phyloP scores from a whole-genome alignment of 2,797 vertebrate genomes.

The Oreochromis grahami region DNA sequence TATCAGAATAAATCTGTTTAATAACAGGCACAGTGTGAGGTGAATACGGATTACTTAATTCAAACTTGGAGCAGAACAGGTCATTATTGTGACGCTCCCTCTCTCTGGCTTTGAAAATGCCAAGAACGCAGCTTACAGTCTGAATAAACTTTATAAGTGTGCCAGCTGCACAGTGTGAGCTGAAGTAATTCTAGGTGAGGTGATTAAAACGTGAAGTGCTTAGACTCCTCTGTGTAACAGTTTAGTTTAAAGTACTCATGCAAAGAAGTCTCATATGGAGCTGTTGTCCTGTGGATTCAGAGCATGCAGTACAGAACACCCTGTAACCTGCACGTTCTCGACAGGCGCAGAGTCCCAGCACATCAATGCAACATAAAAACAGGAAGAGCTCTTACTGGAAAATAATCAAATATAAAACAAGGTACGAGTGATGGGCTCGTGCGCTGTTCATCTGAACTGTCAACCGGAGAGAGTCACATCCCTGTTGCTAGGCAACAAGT shows the following conservation, averaged over 20 bases:
- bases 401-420: neutral
- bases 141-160: neutral
- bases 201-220: neutral
- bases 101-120: neutral
- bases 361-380: neutral
- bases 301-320: neutral
- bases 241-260: neutral
- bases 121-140: neutral
- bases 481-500: constrained; percentile 49
- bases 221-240: neutral
- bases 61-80: neutral
- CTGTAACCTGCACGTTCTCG: neutral
- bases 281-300: neutral
- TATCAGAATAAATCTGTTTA: neutral
- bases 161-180: neutral
- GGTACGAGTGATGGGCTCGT: neutral
- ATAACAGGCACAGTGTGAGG: neutral
- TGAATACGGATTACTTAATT: neutral
- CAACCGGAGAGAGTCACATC: neutral
- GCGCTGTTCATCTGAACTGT: constrained; percentile 1
- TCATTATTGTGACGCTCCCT: neutral
- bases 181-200: neutral
- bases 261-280: neutral
- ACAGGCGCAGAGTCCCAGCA: neutral
- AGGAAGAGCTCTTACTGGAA: neutral